Percentiles rank a stretch among this genome's conserved stretches.
phyloP scores from a whole-genome alignment of 2,113 vertebrate genomes.

The Aix galericulata region DNA sequence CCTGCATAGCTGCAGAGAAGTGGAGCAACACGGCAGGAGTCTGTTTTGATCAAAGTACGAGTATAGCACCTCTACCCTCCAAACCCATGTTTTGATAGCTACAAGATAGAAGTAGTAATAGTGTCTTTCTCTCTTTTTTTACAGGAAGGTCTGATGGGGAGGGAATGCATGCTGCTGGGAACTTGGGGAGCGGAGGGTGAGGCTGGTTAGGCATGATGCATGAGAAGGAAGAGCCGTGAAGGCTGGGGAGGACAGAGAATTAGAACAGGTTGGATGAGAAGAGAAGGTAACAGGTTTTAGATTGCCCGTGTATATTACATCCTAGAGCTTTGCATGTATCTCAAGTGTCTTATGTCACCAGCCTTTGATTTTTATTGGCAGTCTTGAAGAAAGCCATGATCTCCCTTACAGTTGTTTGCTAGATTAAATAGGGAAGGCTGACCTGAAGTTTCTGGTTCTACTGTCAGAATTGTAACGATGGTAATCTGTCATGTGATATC shows the following conservation, averaged over 20 bases:
- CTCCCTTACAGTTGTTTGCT: neutral
- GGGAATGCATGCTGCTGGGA: neutral
- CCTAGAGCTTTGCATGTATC: neutral
- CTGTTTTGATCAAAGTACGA: neutral
- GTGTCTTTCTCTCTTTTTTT: neutral
- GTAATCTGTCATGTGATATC: neutral
- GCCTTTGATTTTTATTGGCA: neutral
- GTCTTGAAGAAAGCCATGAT: neutral
- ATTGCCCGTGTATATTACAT: neutral
- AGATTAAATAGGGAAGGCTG: neutral
- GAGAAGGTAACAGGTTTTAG: neutral
- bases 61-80: neutral
- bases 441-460: neutral
- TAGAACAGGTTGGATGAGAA: neutral
- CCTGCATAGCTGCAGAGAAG: neutral
- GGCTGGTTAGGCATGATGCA: neutral
- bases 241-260: neutral
- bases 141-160: neutral
- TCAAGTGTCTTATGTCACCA: neutral
- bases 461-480: neutral
- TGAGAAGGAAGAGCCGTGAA: neutral
- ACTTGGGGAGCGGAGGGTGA: neutral
- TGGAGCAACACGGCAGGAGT: neutral
- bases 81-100: neutral
- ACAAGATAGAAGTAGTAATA: neutral